Percentiles rank a stretch among this genome's conserved stretches.
Conservation (phyloP, 2,888 invertebrate genomes). For the Rugalucina vietnamica region DNA sequence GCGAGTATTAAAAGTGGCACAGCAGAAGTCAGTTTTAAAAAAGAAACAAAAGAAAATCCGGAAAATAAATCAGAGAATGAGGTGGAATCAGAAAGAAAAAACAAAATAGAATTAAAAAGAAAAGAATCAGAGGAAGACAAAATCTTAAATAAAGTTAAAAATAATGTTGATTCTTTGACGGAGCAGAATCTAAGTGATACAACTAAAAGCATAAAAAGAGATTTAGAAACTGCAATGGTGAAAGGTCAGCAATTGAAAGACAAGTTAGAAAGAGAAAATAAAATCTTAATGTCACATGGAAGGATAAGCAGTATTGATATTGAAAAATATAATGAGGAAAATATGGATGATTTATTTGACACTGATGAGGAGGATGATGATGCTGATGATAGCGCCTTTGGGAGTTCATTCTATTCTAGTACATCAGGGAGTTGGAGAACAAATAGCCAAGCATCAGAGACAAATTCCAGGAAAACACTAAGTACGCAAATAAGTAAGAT, state of each 20-base stretch:
- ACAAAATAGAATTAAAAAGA: no score
- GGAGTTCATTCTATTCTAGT: not conserved
- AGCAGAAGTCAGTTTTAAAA: no score
- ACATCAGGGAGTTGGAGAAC: not conserved
- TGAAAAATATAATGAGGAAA: constrained; percentile 73
- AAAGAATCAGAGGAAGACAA: not conserved
- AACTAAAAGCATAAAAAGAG: constrained; percentile 51
- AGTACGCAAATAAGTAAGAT: not conserved
- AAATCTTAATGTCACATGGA: constrained; percentile 50
- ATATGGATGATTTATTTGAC: constrained; percentile 79
- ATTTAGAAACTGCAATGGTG: constrained; percentile 63
- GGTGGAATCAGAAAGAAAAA: no score
- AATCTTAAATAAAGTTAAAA: constrained; percentile 11
- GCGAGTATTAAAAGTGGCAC: no score
- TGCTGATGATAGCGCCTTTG: not conserved
- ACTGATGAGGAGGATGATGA: constrained; percentile 63
- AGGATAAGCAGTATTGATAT: constrained; percentile 67
- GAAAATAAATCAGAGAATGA: no score
- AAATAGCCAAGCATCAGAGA: not conserved
- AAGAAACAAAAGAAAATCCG: no score
- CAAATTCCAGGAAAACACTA: not conserved
- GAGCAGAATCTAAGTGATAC: constrained; percentile 36
- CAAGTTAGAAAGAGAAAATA: constrained; percentile 64
- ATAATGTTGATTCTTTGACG: not conserved
- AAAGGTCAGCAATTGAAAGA: constrained; percentile 61